A percentile compares a stretch with the other conserved stretches of the same genome.
phyloP scores from a whole-genome alignment of 2,797 vertebrate genomes.

The Anableps anableps region DNA sequence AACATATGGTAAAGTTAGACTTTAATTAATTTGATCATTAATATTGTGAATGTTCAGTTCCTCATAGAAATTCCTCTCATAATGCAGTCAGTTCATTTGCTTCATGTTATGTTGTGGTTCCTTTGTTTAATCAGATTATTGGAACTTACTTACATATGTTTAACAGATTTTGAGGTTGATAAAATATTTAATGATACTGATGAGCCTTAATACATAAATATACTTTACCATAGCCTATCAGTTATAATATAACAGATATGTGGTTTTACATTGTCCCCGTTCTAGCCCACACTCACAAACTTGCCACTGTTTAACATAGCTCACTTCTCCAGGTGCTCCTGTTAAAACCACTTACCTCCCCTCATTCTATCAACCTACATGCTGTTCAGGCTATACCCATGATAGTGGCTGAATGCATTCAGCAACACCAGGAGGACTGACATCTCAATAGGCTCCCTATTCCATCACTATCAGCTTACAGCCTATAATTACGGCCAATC shows the following conservation, averaged over 20 bases:
- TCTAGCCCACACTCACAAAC: slow-evolving; percentile 36
- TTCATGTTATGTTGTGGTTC: too few species aligned
- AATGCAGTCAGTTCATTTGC: too few species aligned
- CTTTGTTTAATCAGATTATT: too few species aligned
- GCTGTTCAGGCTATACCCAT: slow-evolving; percentile 38
- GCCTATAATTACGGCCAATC: slow-evolving; percentile 85
- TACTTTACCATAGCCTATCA: neutral
- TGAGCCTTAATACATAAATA: too few species aligned
- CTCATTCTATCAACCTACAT: slow-evolving; percentile 44
- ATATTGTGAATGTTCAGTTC: too few species aligned
- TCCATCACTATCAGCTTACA: slow-evolving; percentile 84
- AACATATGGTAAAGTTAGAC: too few species aligned
- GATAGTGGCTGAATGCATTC: slow-evolving; percentile 68
- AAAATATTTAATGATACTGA: too few species aligned
- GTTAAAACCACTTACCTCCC: slow-evolving; percentile 54
- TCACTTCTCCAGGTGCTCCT: slow-evolving; percentile 71
- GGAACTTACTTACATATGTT: neutral
- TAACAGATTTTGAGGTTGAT: too few species aligned
- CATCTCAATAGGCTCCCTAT: slow-evolving; percentile 79
- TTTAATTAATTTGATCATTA: too few species aligned
- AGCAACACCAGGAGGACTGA: slow-evolving; percentile 75
- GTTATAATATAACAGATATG: slow-evolving; percentile 14
- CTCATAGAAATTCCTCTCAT: too few species aligned
- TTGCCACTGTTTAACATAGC: slow-evolving; percentile 51
- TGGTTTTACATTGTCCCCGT: slow-evolving; percentile 30